Conservation (phyloP, 35 echinoderm and acorn worm genomes). For the Hemicentrotus pulcherrimus region DNA sequence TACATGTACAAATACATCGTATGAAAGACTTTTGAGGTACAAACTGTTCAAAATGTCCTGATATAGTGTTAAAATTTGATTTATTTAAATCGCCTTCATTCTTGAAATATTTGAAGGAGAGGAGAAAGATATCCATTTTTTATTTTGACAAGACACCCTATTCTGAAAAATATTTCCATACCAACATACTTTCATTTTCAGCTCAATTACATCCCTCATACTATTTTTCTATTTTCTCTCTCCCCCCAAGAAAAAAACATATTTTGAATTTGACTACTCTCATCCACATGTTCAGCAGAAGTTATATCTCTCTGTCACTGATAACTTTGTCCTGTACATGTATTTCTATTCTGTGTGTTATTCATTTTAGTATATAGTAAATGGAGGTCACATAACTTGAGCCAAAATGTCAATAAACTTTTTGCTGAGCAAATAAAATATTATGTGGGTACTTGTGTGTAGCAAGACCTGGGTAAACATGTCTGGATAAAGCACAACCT, state of each 20-base stretch:
- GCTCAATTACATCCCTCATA: neutral
- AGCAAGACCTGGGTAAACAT: neutral
- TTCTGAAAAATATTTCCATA: too few relatives aligned
- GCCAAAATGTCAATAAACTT: neutral
- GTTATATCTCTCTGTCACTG: neutral
- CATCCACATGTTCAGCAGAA: neutral
- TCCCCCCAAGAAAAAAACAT: neutral
- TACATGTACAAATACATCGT: too few relatives aligned
- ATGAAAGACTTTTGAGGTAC: too few relatives aligned
- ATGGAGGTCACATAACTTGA: slow-evolving; percentile 2
- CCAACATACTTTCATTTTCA: neutral
- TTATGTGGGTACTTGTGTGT: neutral
- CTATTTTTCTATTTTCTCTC: too few relatives aligned
- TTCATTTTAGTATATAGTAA: neutral
- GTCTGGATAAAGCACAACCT: neutral
- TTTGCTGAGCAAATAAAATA: neutral
- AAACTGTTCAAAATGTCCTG: too few relatives aligned
- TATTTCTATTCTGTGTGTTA: neutral
- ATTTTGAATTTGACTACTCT: neutral
- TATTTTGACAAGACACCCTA: too few relatives aligned
- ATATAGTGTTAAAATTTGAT: too few relatives aligned
- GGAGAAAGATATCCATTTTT: too few relatives aligned
- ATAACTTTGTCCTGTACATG: neutral
- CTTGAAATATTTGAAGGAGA: too few relatives aligned
- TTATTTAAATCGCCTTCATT: too few relatives aligned